phyloP scores from a whole-genome alignment of 1,140 invertebrate genomes.

The Bathynomus jamesi region DNA sequence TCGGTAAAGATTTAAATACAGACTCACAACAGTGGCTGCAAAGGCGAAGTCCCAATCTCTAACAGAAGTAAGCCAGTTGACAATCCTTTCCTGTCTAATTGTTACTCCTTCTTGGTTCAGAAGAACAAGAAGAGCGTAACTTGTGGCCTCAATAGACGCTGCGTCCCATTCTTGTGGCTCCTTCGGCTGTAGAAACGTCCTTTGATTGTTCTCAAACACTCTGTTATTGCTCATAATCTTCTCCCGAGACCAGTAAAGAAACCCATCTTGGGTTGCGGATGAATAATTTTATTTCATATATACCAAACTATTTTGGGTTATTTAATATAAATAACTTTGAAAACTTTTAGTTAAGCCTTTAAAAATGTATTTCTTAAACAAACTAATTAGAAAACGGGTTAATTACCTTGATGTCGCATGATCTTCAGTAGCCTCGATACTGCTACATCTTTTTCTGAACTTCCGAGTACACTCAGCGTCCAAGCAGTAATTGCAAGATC shows the following conservation, averaged over 20 bases:
- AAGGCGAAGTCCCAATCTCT: slow-evolving; percentile 50
- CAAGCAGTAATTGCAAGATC: slow-evolving; percentile 48
- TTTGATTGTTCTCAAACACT: slow-evolving; percentile 45
- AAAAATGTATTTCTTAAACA: no score
- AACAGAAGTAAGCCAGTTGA: slow-evolving; percentile 51
- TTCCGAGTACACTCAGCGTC: slow-evolving; percentile 45
- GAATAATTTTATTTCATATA: no score
- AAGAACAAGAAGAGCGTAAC: slow-evolving; percentile 53
- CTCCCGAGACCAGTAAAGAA: slow-evolving; percentile 46
- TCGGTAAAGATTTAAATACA: no score
- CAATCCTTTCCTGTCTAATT: slow-evolving; percentile 33
- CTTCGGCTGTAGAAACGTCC: slow-evolving; percentile 46
- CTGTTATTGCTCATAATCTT: slow-evolving; percentile 42
- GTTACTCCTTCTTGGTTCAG: slow-evolving; percentile 45
- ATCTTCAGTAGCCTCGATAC: slow-evolving; percentile 39
- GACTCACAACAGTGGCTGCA: slow-evolving; percentile 48
- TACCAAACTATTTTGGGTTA: no score
- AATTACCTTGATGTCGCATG: neutral
- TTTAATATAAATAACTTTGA: no score
- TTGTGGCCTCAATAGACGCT: slow-evolving; percentile 50
- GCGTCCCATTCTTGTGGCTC: slow-evolving; percentile 44
- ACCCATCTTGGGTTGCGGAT: slow-evolving; percentile 42
- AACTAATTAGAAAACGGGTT: no score
- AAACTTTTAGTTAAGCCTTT: no score
- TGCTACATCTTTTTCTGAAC: slow-evolving; percentile 45